These are phyloP conservation scores for Mastacembelus armatus DNA, from an alignment of 2,797 vertebrate species.

Conservation along the genomic window DNA sequence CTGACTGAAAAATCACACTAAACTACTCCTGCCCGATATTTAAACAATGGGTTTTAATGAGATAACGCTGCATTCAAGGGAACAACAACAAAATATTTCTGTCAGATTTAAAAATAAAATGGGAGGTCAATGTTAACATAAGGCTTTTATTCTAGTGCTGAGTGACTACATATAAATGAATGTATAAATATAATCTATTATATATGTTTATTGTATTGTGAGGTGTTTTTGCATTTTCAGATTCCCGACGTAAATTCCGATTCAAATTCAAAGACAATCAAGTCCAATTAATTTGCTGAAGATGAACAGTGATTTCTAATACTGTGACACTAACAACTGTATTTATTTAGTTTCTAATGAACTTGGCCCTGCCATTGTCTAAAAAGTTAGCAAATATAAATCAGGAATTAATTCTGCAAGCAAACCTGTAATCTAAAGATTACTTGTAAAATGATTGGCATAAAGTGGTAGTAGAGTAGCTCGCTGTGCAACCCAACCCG, in stretches of 20 bases:
- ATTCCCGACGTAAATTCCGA: too few species aligned
- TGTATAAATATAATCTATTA: too few species aligned
- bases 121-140: neutral
- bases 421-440: neutral
- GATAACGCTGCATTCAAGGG: constrained; percentile 12
- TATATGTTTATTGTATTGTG: too few species aligned
- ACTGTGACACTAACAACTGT: neutral
- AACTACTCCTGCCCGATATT: too few species aligned
- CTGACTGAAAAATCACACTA: neutral
- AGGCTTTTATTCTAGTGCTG: neutral
- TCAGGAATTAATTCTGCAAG: neutral
- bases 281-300: too few species aligned
- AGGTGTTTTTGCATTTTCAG: too few species aligned
- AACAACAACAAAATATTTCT: neutral
- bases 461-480: constrained; percentile 4
- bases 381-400: constrained; percentile 14
- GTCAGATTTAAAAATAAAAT: neutral
- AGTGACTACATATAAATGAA: too few species aligned
- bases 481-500: constrained; percentile 59
- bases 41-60: neutral
- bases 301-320: too few species aligned
- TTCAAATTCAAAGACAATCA: too few species aligned
- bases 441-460: constrained; percentile 15
- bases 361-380: constrained; percentile 62
- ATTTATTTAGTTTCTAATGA: constrained; percentile 2